phyloP scores from a whole-genome alignment of 2,888 invertebrate species.

The Drosophila anomelani region DNA sequence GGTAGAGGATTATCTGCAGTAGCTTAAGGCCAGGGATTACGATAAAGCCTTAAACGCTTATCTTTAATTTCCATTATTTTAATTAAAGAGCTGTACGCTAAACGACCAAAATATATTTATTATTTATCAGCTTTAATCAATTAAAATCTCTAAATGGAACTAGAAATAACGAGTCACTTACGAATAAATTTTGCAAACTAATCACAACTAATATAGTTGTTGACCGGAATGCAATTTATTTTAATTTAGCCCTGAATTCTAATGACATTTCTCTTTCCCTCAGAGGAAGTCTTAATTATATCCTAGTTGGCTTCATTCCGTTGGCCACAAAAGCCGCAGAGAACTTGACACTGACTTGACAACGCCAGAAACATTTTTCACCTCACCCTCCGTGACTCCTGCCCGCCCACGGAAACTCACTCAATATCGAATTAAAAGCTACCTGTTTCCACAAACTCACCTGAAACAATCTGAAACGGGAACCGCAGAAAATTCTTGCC shows the following conservation, averaged over 20 bases:
- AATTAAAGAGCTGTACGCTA: not conserved
- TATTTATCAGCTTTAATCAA: not conserved
- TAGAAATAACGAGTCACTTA: not conserved
- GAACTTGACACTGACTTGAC: conserved; percentile 23
- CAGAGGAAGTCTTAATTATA: conserved; percentile 10
- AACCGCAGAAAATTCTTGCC: conserved; percentile 43
- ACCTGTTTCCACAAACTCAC: conserved; percentile 34
- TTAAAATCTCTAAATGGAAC: not conserved
- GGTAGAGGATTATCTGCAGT: conserved; percentile 12
- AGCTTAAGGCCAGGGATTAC: conserved; percentile 3
- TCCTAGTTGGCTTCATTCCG: conserved; percentile 9
- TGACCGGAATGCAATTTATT: not conserved
- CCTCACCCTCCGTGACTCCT: not conserved
- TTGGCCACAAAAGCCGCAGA: conserved; percentile 34
- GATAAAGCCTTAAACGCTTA: not conserved
- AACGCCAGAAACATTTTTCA: conserved; percentile 25
- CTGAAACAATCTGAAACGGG: conserved; percentile 35
- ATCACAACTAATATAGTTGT: not conserved
- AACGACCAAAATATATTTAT: not conserved
- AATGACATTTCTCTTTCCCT: not conserved
- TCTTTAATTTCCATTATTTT: not conserved
- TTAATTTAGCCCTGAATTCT: not conserved
- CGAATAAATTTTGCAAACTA: not conserved
- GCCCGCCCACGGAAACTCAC: conserved; percentile 20
- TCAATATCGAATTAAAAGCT: conserved; percentile 44